A percentile compares a stretch with the other conserved stretches of the same genome.
Evolutionary conservation across 1,140 invertebrate genomes (phyloP).

Genomic region (Papilio polyxenes): DNA sequence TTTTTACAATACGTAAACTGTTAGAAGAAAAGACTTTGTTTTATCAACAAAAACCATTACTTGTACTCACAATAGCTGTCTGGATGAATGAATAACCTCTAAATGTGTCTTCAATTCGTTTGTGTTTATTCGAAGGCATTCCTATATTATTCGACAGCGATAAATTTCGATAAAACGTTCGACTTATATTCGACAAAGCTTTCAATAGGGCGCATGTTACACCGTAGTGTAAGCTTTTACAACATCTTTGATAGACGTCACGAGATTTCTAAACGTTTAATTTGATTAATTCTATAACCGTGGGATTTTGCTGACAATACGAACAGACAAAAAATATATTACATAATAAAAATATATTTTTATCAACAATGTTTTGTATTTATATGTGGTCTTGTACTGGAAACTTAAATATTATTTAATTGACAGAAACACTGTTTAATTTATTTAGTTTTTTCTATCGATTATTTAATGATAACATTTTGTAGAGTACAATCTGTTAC

Average conservation of each 20-base stretch:
- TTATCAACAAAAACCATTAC: background rate
- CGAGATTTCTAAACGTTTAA: no score
- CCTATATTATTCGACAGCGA: conserved; percentile 30
- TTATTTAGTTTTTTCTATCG: no score
- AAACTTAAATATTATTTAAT: no score
- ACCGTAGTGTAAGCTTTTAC: conserved; percentile 18
- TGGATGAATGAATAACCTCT: conserved; percentile 23
- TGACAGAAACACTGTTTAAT: no score
- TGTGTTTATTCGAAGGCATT: conserved; percentile 17
- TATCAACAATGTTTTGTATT: no score
- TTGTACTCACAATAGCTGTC: background rate
- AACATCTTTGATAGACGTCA: background rate
- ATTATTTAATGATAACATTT: no score
- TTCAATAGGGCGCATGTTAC: conserved; percentile 32
- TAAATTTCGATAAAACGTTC: conserved; percentile 41
- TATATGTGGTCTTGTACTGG: no score
- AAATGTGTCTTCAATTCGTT: conserved; percentile 21
- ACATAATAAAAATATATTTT: no score
- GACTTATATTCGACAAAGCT: conserved; percentile 38
- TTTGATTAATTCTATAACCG: no score
- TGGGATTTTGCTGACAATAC: no score
- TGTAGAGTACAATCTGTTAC: background rate
- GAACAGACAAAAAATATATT: no score
- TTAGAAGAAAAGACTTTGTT: background rate
- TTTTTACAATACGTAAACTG: background rate